Evolutionary conservation across 2,113 vertebrate species (phyloP).

Genomic region (Coregonus clupeaformis): DNA sequence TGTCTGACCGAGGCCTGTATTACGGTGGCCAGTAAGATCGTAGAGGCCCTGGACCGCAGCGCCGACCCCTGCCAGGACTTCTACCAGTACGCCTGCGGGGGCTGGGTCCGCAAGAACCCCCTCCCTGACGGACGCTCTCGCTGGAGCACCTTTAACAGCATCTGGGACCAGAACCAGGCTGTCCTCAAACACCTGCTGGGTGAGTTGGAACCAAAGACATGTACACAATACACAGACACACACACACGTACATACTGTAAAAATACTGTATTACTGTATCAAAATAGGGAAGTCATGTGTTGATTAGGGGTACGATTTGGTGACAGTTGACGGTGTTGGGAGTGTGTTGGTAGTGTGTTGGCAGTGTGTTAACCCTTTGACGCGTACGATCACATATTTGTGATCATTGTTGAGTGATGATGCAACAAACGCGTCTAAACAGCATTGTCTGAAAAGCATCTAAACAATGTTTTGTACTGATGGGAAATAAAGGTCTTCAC

Average conservation of each 20-base stretch:
- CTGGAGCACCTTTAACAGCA: constrained; percentile 97
- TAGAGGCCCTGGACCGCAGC: constrained; percentile 86
- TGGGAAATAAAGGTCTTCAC: too few species aligned
- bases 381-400: too few species aligned
- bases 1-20: constrained; percentile 91
- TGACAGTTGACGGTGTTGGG: too few species aligned
- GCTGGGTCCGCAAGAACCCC: constrained; percentile 94
- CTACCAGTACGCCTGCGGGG: constrained; percentile 94
- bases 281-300: too few species aligned
- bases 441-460: too few species aligned
- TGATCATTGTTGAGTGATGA: too few species aligned
- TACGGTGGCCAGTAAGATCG: constrained; percentile 89
- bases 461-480: too few species aligned
- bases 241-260: too few species aligned
- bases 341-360: too few species aligned
- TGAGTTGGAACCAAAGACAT: constrained; percentile 55
- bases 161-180: constrained; percentile 98
- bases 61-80: constrained; percentile 93
- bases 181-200: constrained; percentile 94
- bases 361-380: too few species aligned
- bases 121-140: constrained; percentile 90
- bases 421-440: too few species aligned
- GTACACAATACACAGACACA: neutral
- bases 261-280: neutral
- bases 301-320: neutral